Evolutionary conservation across 2,888 invertebrate genomes (phyloP), one percentile per base, ranked within the genome.

Genomic region (Bembecia ichneumoniformis): DNA sequence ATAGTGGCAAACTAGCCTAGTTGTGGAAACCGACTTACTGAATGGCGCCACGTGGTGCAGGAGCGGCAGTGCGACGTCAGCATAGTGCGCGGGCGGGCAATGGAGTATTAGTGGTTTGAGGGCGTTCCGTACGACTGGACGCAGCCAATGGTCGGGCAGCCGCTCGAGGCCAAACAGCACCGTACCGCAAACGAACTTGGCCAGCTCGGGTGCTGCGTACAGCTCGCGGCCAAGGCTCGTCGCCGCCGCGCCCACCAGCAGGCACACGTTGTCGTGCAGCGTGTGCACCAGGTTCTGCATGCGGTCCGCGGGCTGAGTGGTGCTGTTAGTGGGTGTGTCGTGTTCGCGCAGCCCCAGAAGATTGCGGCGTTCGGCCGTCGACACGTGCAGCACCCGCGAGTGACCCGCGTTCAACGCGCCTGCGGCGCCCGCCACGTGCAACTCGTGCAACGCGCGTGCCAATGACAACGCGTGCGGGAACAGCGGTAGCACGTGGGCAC

Each of bases 141-240:
- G 89, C 66, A 97, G 82, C 79, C 96, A 91, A 81, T 94, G 93
- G 77, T 97, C 96, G 40, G 97, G 96, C 69, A 97, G 90, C 54
- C 87, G 87, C 80, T 92, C 81, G 52, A 94, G 87, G 60, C 91
- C 91, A 48, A 89, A 88, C 59, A 95, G 89, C 52, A 94, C 90
- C 50, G 94, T 92, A 57, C 90, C 91, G 1, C 92, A 87, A 47
- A 97, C 87, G 49, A 93, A 93, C 55, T 90, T 89, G 36, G 94
- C 91, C 48, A 97, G 89, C 47, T 93, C 93, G 5, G 93, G 90
- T 54, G 93, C 87, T 55, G 91, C 91, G 82, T 95, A 97, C 63
- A 97, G 90, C 82, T 96, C 96, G 60, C 94, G 90, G 0, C 96
- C 95, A n/a, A 97, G 87, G 4, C 93, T 91, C 13, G 90, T 89